phyloP scores from a whole-genome alignment of 1,140 invertebrate genomes.

The Delia radicum region DNA sequence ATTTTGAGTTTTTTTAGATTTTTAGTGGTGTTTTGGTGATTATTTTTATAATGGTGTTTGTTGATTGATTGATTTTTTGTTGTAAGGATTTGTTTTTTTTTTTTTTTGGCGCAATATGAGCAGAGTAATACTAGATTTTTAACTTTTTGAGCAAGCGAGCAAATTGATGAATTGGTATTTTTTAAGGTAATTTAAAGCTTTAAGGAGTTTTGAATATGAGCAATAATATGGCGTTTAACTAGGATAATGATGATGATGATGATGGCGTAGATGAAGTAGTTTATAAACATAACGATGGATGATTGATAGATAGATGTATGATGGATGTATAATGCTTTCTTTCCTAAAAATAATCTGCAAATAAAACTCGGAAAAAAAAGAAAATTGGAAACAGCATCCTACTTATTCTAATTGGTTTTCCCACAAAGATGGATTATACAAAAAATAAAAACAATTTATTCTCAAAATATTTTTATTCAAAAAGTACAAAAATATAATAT shows the following conservation, averaged over 20 bases:
- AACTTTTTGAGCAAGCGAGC: constrained; percentile 6
- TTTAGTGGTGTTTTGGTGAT: constrained; percentile 16
- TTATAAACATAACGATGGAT: constrained; percentile 32
- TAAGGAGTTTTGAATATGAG: neutral
- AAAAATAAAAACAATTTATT: neutral
- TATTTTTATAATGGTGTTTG: neutral
- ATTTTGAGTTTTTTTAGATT: constrained; percentile 12
- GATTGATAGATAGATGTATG: neutral
- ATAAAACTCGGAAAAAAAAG: neutral
- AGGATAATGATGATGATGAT: neutral
- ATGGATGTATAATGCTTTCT: neutral
- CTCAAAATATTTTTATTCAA: constrained; percentile 21
- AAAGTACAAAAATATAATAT: constrained; percentile 27
- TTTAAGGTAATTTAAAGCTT: neutral
- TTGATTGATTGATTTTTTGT: neutral
- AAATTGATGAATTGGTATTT: no score
- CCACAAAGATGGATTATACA: neutral
- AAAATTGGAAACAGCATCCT: neutral
- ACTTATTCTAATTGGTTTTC: neutral
- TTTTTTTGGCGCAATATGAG: neutral
- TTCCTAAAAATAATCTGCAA: constrained; percentile 11
- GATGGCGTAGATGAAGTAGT: constrained; percentile 30
- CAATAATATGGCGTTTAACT: neutral
- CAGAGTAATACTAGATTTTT: neutral
- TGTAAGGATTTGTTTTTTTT: neutral